phyloP scores from a whole-genome alignment of 2,797 vertebrate genomes.

The Clarias fuscus region DNA sequence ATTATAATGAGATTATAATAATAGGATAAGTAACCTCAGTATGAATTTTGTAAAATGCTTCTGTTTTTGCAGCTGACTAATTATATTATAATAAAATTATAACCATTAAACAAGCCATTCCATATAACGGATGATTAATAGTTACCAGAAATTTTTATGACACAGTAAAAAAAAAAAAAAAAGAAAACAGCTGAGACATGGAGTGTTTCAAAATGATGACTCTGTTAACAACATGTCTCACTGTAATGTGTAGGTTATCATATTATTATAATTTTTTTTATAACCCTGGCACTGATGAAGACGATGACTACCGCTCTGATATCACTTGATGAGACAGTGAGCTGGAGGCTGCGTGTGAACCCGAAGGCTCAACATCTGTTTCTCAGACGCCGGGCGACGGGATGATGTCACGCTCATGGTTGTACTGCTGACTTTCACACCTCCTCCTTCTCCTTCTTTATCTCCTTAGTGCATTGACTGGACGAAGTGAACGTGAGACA shows the following conservation, averaged over 20 bases:
- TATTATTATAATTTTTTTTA: not conserved
- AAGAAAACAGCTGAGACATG: not conserved
- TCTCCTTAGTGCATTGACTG: not conserved
- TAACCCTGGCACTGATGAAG: not conserved
- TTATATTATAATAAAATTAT: not conserved
- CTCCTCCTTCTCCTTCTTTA: not conserved
- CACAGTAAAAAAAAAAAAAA: not conserved
- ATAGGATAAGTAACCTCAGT: too few relatives aligned
- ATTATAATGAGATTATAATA: too few relatives aligned
- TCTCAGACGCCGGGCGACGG: not conserved
- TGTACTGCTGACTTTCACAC: conserved; percentile 11
- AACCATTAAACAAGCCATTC: not conserved
- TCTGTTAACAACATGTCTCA: not conserved
- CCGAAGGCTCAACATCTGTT: conserved; percentile 18
- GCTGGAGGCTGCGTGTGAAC: not conserved
- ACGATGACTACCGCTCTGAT: conserved; percentile 26
- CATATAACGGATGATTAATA: not conserved
- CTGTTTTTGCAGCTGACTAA: not conserved
- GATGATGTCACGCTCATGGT: conserved; percentile 1
- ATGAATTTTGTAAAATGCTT: too few relatives aligned
- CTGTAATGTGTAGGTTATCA: not conserved
- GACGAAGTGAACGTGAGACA: not conserved
- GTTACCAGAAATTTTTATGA: too few relatives aligned
- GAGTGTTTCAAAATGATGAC: not conserved
- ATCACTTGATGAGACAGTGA: conserved; percentile 10